Base-by-base conservation (phyloP, 2,113 vertebrate genomes). In the Triplophysa siluroides region DNA sequence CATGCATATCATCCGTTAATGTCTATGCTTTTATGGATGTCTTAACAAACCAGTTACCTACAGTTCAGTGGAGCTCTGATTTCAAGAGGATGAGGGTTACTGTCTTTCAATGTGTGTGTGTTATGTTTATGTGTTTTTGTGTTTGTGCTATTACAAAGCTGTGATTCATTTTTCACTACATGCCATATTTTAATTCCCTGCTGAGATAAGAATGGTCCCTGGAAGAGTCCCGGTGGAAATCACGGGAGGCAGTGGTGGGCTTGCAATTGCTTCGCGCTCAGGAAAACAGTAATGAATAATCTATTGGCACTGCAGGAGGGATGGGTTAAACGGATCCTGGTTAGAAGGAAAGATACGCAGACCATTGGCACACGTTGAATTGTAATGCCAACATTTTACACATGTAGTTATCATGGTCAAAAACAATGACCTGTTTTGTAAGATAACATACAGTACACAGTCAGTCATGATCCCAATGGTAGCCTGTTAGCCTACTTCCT, bases 181-280 rank as follows among this genome's bases (percentile, higher is more conserved):
- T 87, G 86, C 85, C 24, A 56, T 84, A 83, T 88, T 90, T 84
- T 89, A 90, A 93, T 90, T 92, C 90, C 91, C 90, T 64, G 68
- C 81, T 84, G 90, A 90, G 87, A 77, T 85, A 81, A 86, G 90
- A 90, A 88, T 87, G 83, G 87, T 85, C 88, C 83, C 86, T 86
- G 85, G 87, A 90, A 87, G 80, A 81, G 87, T 93, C 91, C 92
- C 90, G 66, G 89, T 91, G 91, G 92, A 93, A 93, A 93, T 93
- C 89, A 92, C 86, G 85, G 89, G 63, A 81, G 84, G 90, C 87
- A 89, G 84, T 83, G 72, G 69, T 68, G 68, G n/a, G 62, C 63
- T 70, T 83, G 73, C 50, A 72, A 50, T 71, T n/a, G 52, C 75
- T 79, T 63, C 62, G 70, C 78, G 21, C 84, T 76, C 77, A 78